These are phyloP conservation scores for Caenorhabditis remanei DNA, from an alignment of 1,140 invertebrate species.

Conservation along the genomic window DNA sequence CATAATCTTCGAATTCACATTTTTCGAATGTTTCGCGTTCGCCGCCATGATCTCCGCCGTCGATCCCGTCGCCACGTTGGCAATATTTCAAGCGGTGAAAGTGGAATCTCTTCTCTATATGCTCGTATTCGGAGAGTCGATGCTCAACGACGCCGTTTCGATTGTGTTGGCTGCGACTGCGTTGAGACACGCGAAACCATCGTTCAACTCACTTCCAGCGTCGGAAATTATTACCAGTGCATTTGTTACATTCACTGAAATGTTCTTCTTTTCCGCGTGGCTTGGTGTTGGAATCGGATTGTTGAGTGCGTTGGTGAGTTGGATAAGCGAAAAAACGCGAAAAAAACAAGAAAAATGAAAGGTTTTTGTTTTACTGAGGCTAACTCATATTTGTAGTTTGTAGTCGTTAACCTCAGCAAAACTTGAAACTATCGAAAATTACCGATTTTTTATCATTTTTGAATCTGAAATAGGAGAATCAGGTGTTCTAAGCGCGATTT, in stretches of 20 bases:
- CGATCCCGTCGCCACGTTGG: slow-evolving; percentile 88
- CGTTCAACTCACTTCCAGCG: slow-evolving; percentile 41
- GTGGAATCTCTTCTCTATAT: slow-evolving; percentile 99
- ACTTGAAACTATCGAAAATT: too few species aligned
- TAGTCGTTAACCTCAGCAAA: too few species aligned
- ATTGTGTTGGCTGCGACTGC: slow-evolving; percentile 76
- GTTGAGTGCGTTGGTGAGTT: slow-evolving; percentile 87
- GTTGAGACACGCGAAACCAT: slow-evolving; percentile 74
- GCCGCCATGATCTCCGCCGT: slow-evolving; percentile 97
- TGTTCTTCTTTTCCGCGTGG: slow-evolving; percentile 97
- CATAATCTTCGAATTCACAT: slow-evolving; percentile 88
- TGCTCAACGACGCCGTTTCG: slow-evolving; percentile 98
- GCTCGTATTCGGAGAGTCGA: slow-evolving; percentile 97
- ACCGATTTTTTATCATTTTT: too few species aligned
- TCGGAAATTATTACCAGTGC: slow-evolving; percentile 83
- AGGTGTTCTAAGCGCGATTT: too few species aligned
- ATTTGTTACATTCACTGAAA: slow-evolving; percentile 90
- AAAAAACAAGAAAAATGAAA: slow-evolving; percentile 17
- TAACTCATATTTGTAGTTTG: too few species aligned
- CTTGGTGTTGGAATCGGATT: slow-evolving; percentile 96
- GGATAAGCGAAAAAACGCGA: background rate
- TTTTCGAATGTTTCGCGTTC: slow-evolving; percentile 95
- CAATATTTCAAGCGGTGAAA: slow-evolving; percentile 93
- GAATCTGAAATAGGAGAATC: too few species aligned
- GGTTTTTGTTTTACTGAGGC: slow-evolving; percentile 14